Evolutionary conservation across 2,797 vertebrate species (phyloP).

Genomic region (Harpagifer antarcticus): DNA sequence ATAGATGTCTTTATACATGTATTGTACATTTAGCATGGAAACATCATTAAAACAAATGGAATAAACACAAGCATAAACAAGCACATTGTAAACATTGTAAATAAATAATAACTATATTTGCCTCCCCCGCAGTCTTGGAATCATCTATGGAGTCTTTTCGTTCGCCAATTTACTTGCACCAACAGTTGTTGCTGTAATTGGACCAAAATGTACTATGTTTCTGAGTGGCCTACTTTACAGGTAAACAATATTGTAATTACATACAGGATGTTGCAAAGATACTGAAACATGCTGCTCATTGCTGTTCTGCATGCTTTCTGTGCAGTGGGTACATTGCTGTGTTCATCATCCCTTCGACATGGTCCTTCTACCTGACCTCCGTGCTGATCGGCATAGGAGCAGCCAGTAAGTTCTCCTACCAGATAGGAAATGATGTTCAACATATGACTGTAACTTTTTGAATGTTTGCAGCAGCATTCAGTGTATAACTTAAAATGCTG

Average conservation of each 20-base stretch:
- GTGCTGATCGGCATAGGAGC: slow-evolving; percentile 85
- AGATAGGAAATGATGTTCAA: neutral
- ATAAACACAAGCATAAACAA: too few relatives aligned
- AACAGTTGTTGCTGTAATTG: slow-evolving; percentile 79
- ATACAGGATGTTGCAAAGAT: neutral
- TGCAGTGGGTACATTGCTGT: slow-evolving; percentile 85
- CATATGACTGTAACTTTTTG: too few relatives aligned
- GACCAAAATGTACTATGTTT: slow-evolving; percentile 83
- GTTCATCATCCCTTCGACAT: slow-evolving; percentile 83
- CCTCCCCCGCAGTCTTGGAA: slow-evolving; percentile 83
- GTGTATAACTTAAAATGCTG: neutral
- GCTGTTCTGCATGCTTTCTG: slow-evolving; percentile 13
- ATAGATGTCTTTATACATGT: too few relatives aligned
- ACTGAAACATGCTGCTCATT: neutral
- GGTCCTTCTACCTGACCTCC: slow-evolving; percentile 88
- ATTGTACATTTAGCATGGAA: too few relatives aligned
- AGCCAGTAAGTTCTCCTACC: slow-evolving; percentile 80
- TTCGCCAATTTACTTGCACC: slow-evolving; percentile 86
- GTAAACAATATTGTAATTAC: slow-evolving; percentile 58
- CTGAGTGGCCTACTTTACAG: slow-evolving; percentile 88
- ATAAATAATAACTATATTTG: neutral
- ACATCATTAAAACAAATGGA: too few relatives aligned
- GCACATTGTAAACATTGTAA: too few relatives aligned
- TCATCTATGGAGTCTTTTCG: slow-evolving; percentile 89
- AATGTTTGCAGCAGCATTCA: neutral